These are phyloP conservation scores for Sturnus vulgaris DNA, from an alignment of 2,113 vertebrate genomes.

Conservation along the genomic window DNA sequence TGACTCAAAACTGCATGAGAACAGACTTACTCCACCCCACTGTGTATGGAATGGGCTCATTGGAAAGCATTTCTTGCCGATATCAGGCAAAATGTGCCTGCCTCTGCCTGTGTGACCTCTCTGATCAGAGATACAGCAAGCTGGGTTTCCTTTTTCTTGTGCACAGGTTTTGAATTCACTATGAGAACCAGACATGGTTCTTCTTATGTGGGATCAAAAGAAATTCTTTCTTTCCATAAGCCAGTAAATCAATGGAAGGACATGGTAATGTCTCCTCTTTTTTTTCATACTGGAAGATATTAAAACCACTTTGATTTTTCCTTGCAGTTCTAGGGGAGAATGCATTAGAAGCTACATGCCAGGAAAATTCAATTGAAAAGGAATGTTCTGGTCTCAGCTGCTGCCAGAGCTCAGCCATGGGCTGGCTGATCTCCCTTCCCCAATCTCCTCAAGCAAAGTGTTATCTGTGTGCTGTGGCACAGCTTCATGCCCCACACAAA, in stretches of 20 bases:
- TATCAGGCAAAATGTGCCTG: not conserved
- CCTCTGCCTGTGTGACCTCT: not conserved
- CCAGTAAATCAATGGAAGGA: not conserved
- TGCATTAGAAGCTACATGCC: not conserved
- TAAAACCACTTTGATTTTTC: conserved; percentile 16
- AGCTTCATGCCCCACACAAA: not conserved
- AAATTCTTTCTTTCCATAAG: not conserved
- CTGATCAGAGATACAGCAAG: not conserved
- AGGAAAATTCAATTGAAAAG: conserved; percentile 24
- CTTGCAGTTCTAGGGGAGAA: not conserved
- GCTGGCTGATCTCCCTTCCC: not conserved
- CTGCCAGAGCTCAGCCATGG: not conserved
- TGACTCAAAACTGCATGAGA: not conserved
- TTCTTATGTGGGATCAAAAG: not conserved
- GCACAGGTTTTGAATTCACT: not conserved
- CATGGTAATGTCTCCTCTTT: not conserved
- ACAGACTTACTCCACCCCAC: not conserved
- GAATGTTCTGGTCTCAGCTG: conserved; percentile 25
- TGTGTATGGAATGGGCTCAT: rapidly evolving
- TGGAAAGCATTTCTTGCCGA: not conserved
- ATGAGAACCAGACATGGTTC: not conserved
- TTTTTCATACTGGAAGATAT: not conserved
- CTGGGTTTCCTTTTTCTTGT: not conserved
- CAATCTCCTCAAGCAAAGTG: not conserved
- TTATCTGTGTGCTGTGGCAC: not conserved